phyloP scores from a whole-genome alignment of 2,888 invertebrate genomes.

The Drosophila ustulata region DNA sequence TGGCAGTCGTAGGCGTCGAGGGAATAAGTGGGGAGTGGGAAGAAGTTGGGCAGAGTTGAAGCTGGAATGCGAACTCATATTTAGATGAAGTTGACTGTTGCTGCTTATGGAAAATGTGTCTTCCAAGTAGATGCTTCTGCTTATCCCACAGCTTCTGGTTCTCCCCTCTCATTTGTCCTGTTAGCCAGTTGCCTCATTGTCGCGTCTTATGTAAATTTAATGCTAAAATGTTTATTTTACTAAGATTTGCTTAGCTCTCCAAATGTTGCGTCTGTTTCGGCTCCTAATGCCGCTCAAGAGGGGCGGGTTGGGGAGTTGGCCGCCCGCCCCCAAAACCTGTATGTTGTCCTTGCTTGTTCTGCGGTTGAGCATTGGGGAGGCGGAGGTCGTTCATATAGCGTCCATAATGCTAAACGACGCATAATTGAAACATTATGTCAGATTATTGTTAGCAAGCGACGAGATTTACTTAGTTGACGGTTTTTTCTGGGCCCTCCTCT shows the following conservation, averaged over 20 bases:
- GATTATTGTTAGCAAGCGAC: slow-evolving; percentile 80
- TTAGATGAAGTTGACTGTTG: slow-evolving; percentile 57
- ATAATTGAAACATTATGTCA: slow-evolving; percentile 83
- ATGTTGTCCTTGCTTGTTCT: slow-evolving; percentile 34
- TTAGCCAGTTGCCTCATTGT: slow-evolving; percentile 54
- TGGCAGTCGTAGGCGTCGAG: background rate
- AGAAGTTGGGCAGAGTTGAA: slow-evolving; percentile 9
- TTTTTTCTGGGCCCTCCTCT: slow-evolving; percentile 43
- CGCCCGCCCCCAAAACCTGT: slow-evolving; percentile 31
- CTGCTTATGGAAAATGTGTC: slow-evolving; percentile 77
- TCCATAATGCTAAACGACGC: slow-evolving; percentile 80
- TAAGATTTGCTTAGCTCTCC: slow-evolving; percentile 80
- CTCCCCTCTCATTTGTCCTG: too few species aligned
- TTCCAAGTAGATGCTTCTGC: slow-evolving; percentile 58
- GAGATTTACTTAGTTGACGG: slow-evolving; percentile 77
- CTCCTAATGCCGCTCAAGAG: slow-evolving; percentile 52
- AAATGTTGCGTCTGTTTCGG: slow-evolving; percentile 56
- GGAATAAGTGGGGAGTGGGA: slow-evolving; percentile 11
- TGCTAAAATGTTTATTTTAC: slow-evolving; percentile 82
- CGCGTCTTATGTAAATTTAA: slow-evolving; percentile 82
- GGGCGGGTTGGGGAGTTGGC: slow-evolving; percentile 1
- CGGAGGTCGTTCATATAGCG: slow-evolving; percentile 65
- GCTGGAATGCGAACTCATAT: slow-evolving; percentile 42
- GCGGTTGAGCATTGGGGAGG: slow-evolving; percentile 32
- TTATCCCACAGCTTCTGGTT: slow-evolving; percentile 5